Base-by-base conservation (phyloP, 2,888 invertebrate species). In the Galeruca laticollis region DNA sequence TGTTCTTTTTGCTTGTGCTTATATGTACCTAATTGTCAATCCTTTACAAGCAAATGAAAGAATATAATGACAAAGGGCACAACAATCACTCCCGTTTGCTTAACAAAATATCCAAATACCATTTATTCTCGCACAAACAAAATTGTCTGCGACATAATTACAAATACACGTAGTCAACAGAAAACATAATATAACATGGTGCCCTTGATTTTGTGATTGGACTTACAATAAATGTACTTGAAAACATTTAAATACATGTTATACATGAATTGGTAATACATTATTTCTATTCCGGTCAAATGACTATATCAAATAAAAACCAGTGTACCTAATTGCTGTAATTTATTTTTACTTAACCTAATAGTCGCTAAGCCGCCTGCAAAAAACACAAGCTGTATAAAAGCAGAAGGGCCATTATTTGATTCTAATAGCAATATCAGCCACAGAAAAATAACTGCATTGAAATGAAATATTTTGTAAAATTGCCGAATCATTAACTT, bases 341-440 rank as follows among this genome's bases (percentile, higher is more conserved):
- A 37, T 1, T 37, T n/a, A n/a, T n/a, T n/a, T n/a, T n/a, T n/a
- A n/a, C n/a, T n/a, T n/a, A n/a, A n/a, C n/a, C n/a, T 11, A 37
- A 49, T 49, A 20, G 20, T 49, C 15, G 49, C 18, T 18, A 49
- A 49, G 18, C 10, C n/a, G 20, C 49, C n/a, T 49, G 49, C 49
- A 49, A 49, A 49, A 49, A 49, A 18, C 10, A 49, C 15, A 15
- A 49, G 49, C 49, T 49, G 3, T 49, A 18, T 15, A 49, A 49
- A 49, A 20, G 15, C 49, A 20, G 20, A 49, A 5, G 49, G 49
- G 10, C 49, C 11, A 20, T 15, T 8, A 20, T 10, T 20, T 6
- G 49, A 20, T 49, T 49, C 20, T 49, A 15, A 15, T 49, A n/a
- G n/a, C n/a, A n/a, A n/a, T n/a, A n/a, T n/a, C n/a, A 49, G 3